A percentile compares a stretch with the other conserved stretches of the same genome.
Conservation (phyloP, 2,113 vertebrate species). For the Tragelaphus imberbis region DNA sequence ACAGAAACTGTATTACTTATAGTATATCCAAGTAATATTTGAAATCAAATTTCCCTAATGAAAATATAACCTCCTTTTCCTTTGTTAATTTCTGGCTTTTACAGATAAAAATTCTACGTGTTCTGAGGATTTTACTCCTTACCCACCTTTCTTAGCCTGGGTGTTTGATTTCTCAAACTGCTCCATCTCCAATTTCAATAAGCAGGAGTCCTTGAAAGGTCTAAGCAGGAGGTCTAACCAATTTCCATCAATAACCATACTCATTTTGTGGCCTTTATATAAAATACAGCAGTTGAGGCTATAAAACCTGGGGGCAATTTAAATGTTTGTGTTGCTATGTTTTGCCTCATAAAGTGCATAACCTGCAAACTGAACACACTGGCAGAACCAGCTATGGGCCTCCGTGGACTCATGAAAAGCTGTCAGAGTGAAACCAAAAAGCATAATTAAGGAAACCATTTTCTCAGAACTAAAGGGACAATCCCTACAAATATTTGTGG, state of each 20-base stretch:
- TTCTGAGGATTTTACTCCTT: background rate
- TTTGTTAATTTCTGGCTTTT: background rate
- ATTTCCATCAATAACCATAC: constrained; percentile 22
- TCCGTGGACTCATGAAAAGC: background rate
- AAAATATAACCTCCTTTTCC: background rate
- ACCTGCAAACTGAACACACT: constrained; percentile 44
- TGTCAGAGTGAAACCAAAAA: background rate
- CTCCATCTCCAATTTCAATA: constrained; percentile 70
- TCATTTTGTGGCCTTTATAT: constrained; percentile 77
- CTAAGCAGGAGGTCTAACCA: background rate
- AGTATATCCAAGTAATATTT: background rate
- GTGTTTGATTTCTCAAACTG: constrained; percentile 52
- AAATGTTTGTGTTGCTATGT: constrained; percentile 78
- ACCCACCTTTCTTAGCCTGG: constrained; percentile 66
- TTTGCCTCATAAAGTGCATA: constrained; percentile 55
- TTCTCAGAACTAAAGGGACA: background rate
- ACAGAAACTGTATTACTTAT: background rate
- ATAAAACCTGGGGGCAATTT: constrained; percentile 67
- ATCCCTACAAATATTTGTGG: background rate
- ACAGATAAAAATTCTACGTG: background rate
- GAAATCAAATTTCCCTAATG: background rate
- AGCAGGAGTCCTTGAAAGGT: background rate
- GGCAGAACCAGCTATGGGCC: constrained; percentile 15
- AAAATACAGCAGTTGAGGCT: constrained; percentile 66
- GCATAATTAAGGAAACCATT: background rate